Evolutionary conservation across 2,113 vertebrate species (phyloP), one percentile per base, ranked within the genome.

Genomic region (Etia nguti): DNA sequence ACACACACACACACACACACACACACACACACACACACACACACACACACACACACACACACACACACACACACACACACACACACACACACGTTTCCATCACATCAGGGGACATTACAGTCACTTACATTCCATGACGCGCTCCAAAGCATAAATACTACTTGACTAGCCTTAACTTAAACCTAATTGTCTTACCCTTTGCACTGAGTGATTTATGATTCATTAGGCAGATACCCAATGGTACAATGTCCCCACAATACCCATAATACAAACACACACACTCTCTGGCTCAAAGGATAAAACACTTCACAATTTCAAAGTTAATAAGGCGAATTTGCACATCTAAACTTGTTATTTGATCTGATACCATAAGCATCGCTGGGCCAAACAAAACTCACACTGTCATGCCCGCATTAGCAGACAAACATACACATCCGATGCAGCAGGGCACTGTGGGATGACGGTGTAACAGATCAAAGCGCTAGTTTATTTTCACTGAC

Each of bases 391-490:
- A 79, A 57, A 82, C 55, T 46, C 16, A 12, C n/a, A 55, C 15
- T 12, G 8, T 36, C 77, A 81, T 20, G 2, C 29, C 7, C 77
- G n/a, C 60, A 22, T 62, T 68, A 36, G 41, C 29, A 46, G 41
- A 57, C 56, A 87, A 8, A 36, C 56, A 50, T 3, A 22, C 16
- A 82, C 16, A 10, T 16, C 26, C 1, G n/a, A 34, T 68, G 52
- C 55, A 60, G 57, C 50, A 6, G 38, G 10, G 31, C 24, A 34
- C 57, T 10, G 4, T 20, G 48, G 22, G 65, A 75, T 57, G 54
- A n/a, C 15, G 36, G 82, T 52, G 73, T 15, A 31, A 38, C 80
- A 57, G 29, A 90, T 89, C 82, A 91, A 92, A 89, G 89, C 34
- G 24, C n/a, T 80, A 2, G 46, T 65, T 52, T 46, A 57, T 59